Conservation (phyloP, 2,113 vertebrate genomes). For the Lophius piscatorius region DNA sequence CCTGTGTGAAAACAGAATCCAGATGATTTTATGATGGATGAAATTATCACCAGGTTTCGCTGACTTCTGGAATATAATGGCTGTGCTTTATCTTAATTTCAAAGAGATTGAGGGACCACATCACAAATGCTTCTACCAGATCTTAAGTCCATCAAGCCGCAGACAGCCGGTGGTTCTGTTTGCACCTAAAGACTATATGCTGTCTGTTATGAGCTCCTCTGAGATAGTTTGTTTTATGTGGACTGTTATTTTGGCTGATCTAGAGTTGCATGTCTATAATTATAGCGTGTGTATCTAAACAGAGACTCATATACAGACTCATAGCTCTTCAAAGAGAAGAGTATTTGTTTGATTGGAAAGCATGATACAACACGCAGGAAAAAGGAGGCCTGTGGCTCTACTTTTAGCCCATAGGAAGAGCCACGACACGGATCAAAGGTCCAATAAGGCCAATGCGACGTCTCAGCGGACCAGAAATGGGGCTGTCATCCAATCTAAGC, state of each 20-base stretch:
- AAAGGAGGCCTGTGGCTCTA: constrained; percentile 34
- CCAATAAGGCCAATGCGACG: constrained; percentile 43
- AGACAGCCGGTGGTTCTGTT: constrained; percentile 48
- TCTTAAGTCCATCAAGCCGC: constrained; percentile 25
- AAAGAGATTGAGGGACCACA: constrained; percentile 29
- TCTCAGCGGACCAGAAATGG: constrained; percentile 28
- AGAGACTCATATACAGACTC: constrained; percentile 42
- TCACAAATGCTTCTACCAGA: constrained; percentile 12
- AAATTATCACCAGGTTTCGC: constrained; percentile 64
- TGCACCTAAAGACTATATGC: constrained; percentile 49
- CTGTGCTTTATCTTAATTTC: constrained; percentile 41
- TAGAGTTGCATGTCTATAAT: constrained; percentile 56
- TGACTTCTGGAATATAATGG: constrained; percentile 62
- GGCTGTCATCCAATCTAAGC: constrained; percentile 47
- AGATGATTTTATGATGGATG: too few relatives aligned
- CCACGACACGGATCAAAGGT: constrained; percentile 62
- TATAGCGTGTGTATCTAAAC: constrained; percentile 64
- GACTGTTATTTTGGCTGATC: constrained; percentile 67
- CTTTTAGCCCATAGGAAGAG: constrained; percentile 55
- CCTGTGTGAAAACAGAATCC: too few relatives aligned
- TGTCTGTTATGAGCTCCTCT: constrained; percentile 41
- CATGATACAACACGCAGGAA: constrained; percentile 52
- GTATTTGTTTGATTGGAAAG: constrained; percentile 64
- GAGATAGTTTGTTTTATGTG: constrained; percentile 51
- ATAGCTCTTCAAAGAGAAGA: constrained; percentile 61